Base-by-base conservation (phyloP, 2,797 vertebrate genomes). In the Synanceia verrucosa region DNA sequence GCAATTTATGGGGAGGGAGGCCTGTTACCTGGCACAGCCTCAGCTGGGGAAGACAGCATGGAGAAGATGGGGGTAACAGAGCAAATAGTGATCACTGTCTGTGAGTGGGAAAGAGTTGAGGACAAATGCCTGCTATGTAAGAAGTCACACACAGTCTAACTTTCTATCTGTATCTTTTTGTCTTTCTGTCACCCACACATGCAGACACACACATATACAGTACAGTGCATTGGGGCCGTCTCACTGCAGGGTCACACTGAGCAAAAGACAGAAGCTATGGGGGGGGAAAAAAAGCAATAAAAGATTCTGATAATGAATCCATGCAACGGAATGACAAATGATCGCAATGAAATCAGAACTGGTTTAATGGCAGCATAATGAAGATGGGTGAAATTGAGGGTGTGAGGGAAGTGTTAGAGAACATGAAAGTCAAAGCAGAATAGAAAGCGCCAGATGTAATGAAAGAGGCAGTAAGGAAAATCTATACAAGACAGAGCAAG, bases 311-410 rank as follows among this genome's bases (percentile, higher is more conserved):
- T 84, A 86, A 84, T 81, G 79, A 87, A 83, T 83, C 78, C 62
- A 74, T 46, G 70, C 65, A 73, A 75, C 62, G 11, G 72, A 80
- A 82, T 84, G 84, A 89, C 85, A 72, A 89, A 87, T 79, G 86
- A 79, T 83, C 18, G 39, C 84, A 76, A 81, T 85, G 81, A 88
- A 87, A 86, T 85, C 80, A 81, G 77, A 84, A 83, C 39, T 72
- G 78, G 65, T 87, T 87, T 89, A 85, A 90, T 79, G 83, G 84
- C 63, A 70, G 63, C 71, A 59, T 84, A 90, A 86, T 88, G 84
- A 88, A 88, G 82, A 86, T 48, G 81, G 74, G 66, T 87, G 76
- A 85, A 85, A 87, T 65, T 67, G 65, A 65, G 77, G 72, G 78
- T 70, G 65, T 5, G 26, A 46, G 50, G 55, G 60, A 77, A 57